phyloP scores from a whole-genome alignment of 92 coral and sea anemone genomes.

The Siderastrea radians region DNA sequence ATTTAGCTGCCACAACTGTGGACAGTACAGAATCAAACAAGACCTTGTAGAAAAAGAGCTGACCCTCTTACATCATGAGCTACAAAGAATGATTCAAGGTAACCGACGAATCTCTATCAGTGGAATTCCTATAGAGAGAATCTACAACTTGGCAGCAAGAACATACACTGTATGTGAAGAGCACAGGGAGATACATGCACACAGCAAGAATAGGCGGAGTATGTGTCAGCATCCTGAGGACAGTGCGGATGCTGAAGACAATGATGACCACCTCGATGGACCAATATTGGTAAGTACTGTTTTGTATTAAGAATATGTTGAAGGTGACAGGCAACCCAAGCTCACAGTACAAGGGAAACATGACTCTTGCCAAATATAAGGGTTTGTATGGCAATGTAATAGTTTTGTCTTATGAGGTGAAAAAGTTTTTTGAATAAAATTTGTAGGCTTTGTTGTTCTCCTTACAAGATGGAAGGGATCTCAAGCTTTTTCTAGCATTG shows the following conservation, averaged over 20 bases:
- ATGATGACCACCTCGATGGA: constrained; percentile 55
- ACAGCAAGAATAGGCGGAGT: constrained; percentile 12
- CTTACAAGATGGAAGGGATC: no score
- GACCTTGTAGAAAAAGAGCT: constrained; percentile 79
- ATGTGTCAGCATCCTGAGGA: constrained; percentile 42
- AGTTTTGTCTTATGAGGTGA: no score
- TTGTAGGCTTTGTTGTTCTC: no score
- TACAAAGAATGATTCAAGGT: constrained; percentile 57
- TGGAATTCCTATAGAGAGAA: constrained; percentile 86
- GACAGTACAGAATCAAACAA: constrained; percentile 57
- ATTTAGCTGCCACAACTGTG: constrained; percentile 74
- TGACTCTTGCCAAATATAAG: no score
- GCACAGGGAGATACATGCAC: constrained; percentile 72
- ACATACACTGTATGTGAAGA: constrained; percentile 79
- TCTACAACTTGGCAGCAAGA: constrained; percentile 78
- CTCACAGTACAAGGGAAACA: no score
- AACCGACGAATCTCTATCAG: constrained; percentile 63
- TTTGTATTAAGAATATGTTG: no score
- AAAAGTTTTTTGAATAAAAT: no score
- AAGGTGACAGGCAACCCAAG: no score
- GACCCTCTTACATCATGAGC: constrained; percentile 76
- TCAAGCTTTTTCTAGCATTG: no score
- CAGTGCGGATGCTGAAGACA: constrained; percentile 46
- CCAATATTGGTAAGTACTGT: constrained; percentile 54
- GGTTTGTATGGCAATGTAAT: no score